Base-by-base conservation (phyloP, 2,113 vertebrate genomes). In the Rhinopomastus cyanomelas region DNA sequence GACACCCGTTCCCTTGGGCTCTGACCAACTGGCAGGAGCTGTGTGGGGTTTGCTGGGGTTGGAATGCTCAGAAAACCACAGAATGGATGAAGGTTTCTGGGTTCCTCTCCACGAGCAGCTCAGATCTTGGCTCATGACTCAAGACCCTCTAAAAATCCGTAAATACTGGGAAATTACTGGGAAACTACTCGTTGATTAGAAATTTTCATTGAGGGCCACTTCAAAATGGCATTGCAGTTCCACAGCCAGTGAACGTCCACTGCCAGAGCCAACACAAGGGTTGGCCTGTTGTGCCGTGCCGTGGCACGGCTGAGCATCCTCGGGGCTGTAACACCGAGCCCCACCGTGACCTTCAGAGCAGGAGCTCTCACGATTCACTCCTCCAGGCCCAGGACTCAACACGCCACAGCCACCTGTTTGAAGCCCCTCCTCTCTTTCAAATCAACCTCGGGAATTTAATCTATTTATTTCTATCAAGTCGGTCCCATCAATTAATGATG, bases 381-480 rank as follows among this genome's bases (percentile, higher is more conserved):
- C 27, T 21, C 3, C 1, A 59, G 74, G 59, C 66, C 57, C 1
- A 0, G 15, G 69, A 42, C 18, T 22, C 10, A 86, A 66, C 15
- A 2, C 69, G 59, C 62, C 0, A 1, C 10, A 5, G 66, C 48
- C 62, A 34, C 48, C 61, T 51, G 48, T 3, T 36, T 72, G 21
- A 77, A 83, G 73, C 62, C 65, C 62, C 72, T 86, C 72, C 42
- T 68, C 42, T 71, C 76, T 75, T 77, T 32, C 53, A 72, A 86
- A 78, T 25, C 72, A 88, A 88, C 88, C 81, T 90, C 76, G 29
- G 66, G 90, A 94, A 89, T 42, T 61, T 71, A 51, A 92, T 87
- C 88, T 90, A 91, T 96, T 96, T 96, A 95, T 96, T 96, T 94
- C 68, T 94, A 95, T 86, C 88, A 91, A 87, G 90, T 92, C 77